Base-by-base conservation (phyloP, 30 jellyfish, hydroid and myxozoan species). In the Aurelia sp. region DNA sequence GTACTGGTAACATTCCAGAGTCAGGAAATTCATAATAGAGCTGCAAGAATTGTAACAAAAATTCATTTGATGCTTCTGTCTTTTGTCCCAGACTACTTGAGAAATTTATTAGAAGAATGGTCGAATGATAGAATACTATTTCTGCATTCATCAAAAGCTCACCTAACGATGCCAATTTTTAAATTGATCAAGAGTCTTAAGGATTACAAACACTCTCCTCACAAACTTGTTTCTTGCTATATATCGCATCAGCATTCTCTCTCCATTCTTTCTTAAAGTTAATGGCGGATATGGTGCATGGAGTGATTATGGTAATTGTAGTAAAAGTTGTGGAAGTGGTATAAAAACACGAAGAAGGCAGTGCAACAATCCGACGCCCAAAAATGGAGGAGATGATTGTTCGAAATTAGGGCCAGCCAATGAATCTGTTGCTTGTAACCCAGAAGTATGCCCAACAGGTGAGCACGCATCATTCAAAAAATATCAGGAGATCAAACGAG, bases 281-380 rank as follows among this genome's bases (percentile, higher is more conserved):
- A 65, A 78, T 58, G 89, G 89, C 33, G 79, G 58, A 27, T 65
- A 52, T 23, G 33, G 77, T 17, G 61, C 67, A 12, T 78, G 89
- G 89, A 52, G 80, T 17, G 82, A 58, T 20, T 61, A 59, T 65
- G 61, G 67, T 10, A 41, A 66, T 4, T 78, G 89, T 23, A 52
- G 77, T 41, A 71, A 62, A 40, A 44, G 64, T 17, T 78, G 89
- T 30, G 89, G 89, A 8, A 84, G 70, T 1, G 89, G 89, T 33
- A 78, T 55, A 57, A 33, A 60, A 27, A 30, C 21, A 37, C 52
- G 89, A 23, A 78, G 13, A 31, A 37, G 89, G 48, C 67, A 9
- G 33, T 78, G 89, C 35, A 66, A 62, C 47, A 78, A 78, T 30
- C 89, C 89, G 19, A 62, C 44, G 21, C 89, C 89, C 0, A 21